Percentiles rank a stretch among this genome's conserved stretches.
Evolutionary conservation across 1,140 invertebrate genomes (phyloP).

Genomic region (Sminthurides bifidus): DNA sequence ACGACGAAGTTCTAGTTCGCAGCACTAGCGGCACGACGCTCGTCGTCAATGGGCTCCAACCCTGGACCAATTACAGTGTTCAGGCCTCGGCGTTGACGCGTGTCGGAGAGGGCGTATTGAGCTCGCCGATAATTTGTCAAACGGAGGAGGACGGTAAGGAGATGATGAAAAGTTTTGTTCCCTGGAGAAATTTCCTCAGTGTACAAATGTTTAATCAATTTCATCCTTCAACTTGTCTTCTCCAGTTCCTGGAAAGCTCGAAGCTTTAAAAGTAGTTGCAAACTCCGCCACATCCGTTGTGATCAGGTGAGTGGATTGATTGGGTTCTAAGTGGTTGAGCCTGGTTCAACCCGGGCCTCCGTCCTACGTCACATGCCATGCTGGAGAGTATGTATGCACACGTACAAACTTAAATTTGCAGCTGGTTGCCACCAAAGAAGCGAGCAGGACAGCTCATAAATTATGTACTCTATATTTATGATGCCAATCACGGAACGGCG

Average conservation of each 20-base stretch:
- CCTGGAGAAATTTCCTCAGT: background rate
- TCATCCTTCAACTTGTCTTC: background rate
- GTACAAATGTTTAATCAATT: background rate
- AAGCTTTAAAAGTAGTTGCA: constrained; percentile 40
- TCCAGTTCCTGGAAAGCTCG: constrained; percentile 42
- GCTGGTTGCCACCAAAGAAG: constrained; percentile 54
- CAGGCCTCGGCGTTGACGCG: constrained; percentile 74
- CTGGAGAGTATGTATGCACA: too few relatives aligned
- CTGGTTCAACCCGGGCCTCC: too few relatives aligned
- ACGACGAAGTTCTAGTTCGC: constrained; percentile 40
- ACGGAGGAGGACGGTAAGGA: constrained; percentile 78
- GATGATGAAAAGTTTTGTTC: background rate
- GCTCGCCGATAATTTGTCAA: constrained; percentile 67
- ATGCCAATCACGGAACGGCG: constrained; percentile 4
- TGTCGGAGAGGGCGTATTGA: constrained; percentile 74
- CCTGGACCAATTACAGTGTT: constrained; percentile 89
- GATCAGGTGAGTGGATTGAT: constrained; percentile 33
- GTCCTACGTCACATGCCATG: too few relatives aligned
- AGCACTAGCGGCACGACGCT: constrained; percentile 56
- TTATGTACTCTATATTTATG: constrained; percentile 39
- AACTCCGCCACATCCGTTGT: constrained; percentile 38
- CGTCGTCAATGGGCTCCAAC: constrained; percentile 54
- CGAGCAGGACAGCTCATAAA: constrained; percentile 63
- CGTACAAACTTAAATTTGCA: too few relatives aligned
- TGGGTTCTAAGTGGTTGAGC: too few relatives aligned